A percentile compares a stretch with the other conserved stretches of the same genome.
Evolutionary conservation across 2,113 vertebrate genomes (phyloP).

Genomic region (Furnarius figulus): DNA sequence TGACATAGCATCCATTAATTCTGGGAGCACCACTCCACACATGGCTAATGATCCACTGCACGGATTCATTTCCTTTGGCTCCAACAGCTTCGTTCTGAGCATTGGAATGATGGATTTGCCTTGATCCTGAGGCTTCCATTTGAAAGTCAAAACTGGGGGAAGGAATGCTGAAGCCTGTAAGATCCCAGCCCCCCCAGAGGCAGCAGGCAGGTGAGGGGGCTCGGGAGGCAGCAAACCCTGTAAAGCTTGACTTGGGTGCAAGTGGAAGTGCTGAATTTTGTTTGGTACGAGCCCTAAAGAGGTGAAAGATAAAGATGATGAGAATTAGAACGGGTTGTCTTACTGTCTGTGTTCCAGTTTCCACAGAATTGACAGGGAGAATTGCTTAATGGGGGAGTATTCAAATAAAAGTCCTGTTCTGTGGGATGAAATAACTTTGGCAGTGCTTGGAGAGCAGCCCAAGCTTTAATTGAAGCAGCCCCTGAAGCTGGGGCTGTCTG

Average conservation of each 20-base stretch:
- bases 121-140: background rate
- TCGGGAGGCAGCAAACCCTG: fast-evolving
- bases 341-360: background rate
- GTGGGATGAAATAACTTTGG: background rate
- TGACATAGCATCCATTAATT: constrained; percentile 54
- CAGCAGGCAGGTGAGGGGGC: background rate
- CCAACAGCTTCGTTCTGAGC: background rate
- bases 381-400: background rate
- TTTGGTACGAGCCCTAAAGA: background rate
- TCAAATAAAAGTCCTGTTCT: background rate
- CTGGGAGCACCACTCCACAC: constrained; percentile 9
- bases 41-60: constrained; percentile 54
- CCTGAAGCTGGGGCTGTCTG: background rate
- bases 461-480: background rate
- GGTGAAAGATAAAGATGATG: background rate
- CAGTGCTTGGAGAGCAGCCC: background rate
- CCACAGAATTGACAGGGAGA: background rate
- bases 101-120: constrained; percentile 47
- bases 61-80: constrained; percentile 52
- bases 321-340: background rate
- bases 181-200: background rate
- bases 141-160: constrained; percentile 52
- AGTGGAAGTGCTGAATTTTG: background rate
- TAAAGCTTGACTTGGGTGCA: background rate
- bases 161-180: background rate